Evolutionary conservation across 2,797 vertebrate species (phyloP).

Genomic region (Danio albolineatus): DNA sequence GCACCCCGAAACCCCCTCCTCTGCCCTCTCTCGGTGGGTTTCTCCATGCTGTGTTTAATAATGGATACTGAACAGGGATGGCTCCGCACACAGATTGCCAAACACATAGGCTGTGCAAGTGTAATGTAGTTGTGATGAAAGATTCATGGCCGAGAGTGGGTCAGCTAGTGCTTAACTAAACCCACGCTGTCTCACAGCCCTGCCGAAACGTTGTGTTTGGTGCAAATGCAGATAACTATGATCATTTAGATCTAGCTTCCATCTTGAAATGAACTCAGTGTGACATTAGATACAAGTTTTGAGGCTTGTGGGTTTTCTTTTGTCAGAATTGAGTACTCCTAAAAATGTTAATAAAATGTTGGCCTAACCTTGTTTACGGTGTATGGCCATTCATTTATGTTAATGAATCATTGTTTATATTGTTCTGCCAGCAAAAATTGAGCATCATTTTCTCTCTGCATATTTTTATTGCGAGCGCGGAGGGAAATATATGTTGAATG

Average conservation of each 20-base stretch:
- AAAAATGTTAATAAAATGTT: neutral
- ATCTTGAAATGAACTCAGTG: neutral
- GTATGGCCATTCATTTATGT: neutral
- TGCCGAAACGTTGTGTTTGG: neutral
- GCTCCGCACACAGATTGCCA: slow-evolving; percentile 11
- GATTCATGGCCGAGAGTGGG: slow-evolving; percentile 71
- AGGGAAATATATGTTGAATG: slow-evolving; percentile 18
- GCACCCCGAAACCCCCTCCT: neutral
- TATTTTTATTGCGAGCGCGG: neutral
- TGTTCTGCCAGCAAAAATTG: neutral
- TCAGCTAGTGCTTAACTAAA: slow-evolving; percentile 67
- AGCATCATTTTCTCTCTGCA: neutral
- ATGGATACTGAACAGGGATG: slow-evolving; percentile 34
- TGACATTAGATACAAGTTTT: neutral
- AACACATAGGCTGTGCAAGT: slow-evolving; percentile 32
- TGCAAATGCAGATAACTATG: slow-evolving; percentile 9
- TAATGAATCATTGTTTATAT: slow-evolving; percentile 22
- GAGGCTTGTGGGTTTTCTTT: neutral
- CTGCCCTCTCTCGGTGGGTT: slow-evolving; percentile 10
- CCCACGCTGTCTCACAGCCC: neutral
- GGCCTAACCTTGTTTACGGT: neutral
- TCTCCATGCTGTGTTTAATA: slow-evolving; percentile 51
- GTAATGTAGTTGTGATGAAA: slow-evolving; percentile 70
- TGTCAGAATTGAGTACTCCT: neutral
- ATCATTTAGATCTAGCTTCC: neutral